Conservation (phyloP, 2,888 invertebrate genomes). For the Temnothorax ravouxi region DNA sequence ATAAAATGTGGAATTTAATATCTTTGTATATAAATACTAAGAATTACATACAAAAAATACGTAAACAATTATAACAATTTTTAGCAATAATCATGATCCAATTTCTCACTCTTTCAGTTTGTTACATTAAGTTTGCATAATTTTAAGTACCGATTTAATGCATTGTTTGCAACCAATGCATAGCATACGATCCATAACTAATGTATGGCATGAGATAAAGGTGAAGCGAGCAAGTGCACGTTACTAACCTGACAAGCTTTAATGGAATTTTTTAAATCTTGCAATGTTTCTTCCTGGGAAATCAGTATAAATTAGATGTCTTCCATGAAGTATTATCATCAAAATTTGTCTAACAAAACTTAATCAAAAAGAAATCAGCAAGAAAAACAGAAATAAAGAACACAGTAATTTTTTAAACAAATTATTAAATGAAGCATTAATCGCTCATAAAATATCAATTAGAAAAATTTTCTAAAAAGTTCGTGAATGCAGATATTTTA, state of each 20-base stretch:
- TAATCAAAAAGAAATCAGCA: conserved; percentile 25
- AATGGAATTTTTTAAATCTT: conserved; percentile 83
- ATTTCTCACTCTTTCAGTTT: background rate
- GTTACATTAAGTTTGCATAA: background rate
- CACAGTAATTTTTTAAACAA: conserved; percentile 18
- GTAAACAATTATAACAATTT: background rate
- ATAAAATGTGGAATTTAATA: background rate
- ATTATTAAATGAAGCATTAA: conserved; percentile 10
- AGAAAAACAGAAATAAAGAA: background rate
- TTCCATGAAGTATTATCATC: conserved; percentile 80
- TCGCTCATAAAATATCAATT: background rate
- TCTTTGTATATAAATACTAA: background rate
- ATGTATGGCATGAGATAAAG: conserved; percentile 40
- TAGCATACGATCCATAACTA: conserved; percentile 60
- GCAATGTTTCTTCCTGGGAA: conserved; percentile 83
- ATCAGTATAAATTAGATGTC: conserved; percentile 82
- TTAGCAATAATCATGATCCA: conserved; percentile 36
- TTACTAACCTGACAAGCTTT: conserved; percentile 83
- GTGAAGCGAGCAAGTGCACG: conserved; percentile 77
- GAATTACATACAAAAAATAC: background rate
- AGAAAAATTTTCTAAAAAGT: background rate
- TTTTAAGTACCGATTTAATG: conserved; percentile 86
- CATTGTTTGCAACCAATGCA: conserved; percentile 99
- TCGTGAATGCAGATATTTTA: conserved; percentile 12
- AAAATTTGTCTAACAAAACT: conserved; percentile 62